Percentiles rank a stretch among this genome's conserved stretches.
These are phyloP conservation scores for Pycnomerus fuliginosus DNA, from an alignment of 2,888 invertebrate genomes.

Conservation along the genomic window DNA sequence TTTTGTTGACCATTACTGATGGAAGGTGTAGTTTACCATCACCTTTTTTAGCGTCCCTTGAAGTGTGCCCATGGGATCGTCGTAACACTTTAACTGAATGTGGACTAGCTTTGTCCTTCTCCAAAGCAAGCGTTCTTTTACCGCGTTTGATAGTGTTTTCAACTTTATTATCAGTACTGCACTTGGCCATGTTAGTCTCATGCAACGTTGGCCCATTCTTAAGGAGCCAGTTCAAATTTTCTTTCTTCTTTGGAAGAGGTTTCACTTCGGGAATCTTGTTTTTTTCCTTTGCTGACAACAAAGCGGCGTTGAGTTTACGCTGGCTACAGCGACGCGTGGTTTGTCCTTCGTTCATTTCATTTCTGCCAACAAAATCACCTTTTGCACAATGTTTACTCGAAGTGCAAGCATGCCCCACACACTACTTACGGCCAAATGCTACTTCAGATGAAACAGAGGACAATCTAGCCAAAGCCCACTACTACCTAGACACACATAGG, in stretches of 20 bases:
- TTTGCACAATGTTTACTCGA: conserved; percentile 34
- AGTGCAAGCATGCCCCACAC: conserved; percentile 36
- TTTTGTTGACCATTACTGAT: conserved; percentile 39
- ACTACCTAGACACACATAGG: conserved; percentile 10
- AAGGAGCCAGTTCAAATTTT: conserved; percentile 35
- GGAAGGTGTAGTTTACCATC: conserved; percentile 35
- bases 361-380: conserved; percentile 47
- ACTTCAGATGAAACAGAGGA: conserved; percentile 2
- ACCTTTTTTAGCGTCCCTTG: conserved; percentile 31
- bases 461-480: conserved; percentile 10
- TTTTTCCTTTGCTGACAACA: conserved; percentile 23
- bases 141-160: conserved; percentile 41
- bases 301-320: conserved; percentile 32
- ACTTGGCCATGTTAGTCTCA: conserved; percentile 18
- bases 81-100: conserved; percentile 48
- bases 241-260: conserved; percentile 37
- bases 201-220: conserved; percentile 22
- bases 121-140: conserved; percentile 45
- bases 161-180: conserved; percentile 27
- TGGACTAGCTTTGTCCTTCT: conserved; percentile 46
- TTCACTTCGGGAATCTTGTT: conserved; percentile 26
- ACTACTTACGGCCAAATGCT: conserved; percentile 8
- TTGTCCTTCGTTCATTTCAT: conserved; percentile 37
- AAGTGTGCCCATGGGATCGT: conserved; percentile 36
- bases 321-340: conserved; percentile 39